Evolutionary conservation across 2,888 invertebrate species (phyloP).

Genomic region (Taphrorychus bicolor): DNA sequence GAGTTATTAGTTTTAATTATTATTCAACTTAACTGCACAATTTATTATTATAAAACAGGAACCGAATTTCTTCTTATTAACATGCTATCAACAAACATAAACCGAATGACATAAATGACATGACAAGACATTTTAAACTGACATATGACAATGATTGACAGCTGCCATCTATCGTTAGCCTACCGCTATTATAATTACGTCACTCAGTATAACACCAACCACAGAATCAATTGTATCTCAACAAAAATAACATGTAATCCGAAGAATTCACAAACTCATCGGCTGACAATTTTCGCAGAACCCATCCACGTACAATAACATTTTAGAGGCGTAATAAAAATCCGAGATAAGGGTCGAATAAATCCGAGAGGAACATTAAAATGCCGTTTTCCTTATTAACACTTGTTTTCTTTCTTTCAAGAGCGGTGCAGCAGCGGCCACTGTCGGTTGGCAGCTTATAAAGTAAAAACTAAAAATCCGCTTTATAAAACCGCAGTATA

Average conservation of each 20-base stretch:
- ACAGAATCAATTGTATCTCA: too few relatives aligned
- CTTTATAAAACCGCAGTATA: conserved; percentile 33
- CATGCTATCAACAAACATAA: too few relatives aligned
- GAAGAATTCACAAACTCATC: not conserved
- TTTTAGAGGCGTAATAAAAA: conserved; percentile 32
- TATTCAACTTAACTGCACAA: too few relatives aligned
- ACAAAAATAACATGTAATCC: not conserved
- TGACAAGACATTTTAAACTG: too few relatives aligned
- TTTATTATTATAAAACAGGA: too few relatives aligned
- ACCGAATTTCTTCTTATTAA: too few relatives aligned
- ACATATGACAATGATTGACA: too few relatives aligned
- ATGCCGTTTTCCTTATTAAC: conserved; percentile 38
- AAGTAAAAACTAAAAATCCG: conserved; percentile 35
- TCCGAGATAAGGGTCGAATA: conserved; percentile 33
- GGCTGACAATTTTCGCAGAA: conserved; percentile 17
- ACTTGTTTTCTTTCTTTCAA: conserved; percentile 34
- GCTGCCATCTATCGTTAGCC: too few relatives aligned
- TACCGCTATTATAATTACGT: too few relatives aligned
- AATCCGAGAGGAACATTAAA: conserved; percentile 33
- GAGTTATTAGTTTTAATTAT: too few relatives aligned
- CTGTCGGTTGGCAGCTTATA: conserved; percentile 27
- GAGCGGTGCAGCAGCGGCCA: conserved; percentile 7
- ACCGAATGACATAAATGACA: too few relatives aligned
- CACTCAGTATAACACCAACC: too few relatives aligned
- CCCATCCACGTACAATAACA: conserved; percentile 27